phyloP scores from a whole-genome alignment of 2,113 vertebrate genomes.

The Spheniscus mendiculus region DNA sequence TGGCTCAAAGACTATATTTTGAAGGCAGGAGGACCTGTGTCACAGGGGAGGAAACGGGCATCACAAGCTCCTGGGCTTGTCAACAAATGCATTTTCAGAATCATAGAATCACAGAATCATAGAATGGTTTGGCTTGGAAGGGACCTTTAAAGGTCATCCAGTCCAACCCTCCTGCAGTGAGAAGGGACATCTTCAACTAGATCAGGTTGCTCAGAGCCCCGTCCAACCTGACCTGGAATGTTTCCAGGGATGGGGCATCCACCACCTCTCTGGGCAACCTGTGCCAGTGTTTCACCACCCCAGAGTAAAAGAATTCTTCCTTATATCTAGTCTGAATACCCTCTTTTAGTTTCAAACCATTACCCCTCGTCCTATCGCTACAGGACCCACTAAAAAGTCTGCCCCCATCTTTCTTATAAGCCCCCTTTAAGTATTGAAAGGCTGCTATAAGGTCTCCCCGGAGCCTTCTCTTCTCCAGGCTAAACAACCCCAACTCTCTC shows the following conservation, averaged over 20 bases:
- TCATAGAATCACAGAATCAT: not conserved
- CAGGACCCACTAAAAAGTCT: not conserved
- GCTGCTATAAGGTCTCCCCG: accelerated
- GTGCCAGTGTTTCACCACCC: not conserved
- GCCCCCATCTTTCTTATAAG: not conserved
- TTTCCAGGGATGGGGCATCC: not conserved
- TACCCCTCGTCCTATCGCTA: not conserved
- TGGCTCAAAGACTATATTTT: not conserved
- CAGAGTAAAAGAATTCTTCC: too few species aligned
- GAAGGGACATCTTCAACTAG: not conserved
- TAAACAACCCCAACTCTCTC: not conserved
- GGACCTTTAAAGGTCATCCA: not conserved
- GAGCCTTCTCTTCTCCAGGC: not conserved
- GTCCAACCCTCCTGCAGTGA: too few species aligned
- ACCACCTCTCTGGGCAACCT: not conserved
- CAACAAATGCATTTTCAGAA: not conserved
- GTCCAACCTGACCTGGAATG: not conserved
- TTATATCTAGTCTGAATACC: not conserved
- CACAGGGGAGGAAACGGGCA: not conserved
- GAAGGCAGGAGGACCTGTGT: not conserved
- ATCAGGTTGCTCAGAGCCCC: not conserved
- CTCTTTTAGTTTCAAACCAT: not conserved
- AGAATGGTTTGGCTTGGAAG: not conserved
- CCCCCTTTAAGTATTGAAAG: not conserved
- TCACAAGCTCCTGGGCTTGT: not conserved